phyloP scores from a whole-genome alignment of 2,113 vertebrate genomes.

The Perca fluviatilis region DNA sequence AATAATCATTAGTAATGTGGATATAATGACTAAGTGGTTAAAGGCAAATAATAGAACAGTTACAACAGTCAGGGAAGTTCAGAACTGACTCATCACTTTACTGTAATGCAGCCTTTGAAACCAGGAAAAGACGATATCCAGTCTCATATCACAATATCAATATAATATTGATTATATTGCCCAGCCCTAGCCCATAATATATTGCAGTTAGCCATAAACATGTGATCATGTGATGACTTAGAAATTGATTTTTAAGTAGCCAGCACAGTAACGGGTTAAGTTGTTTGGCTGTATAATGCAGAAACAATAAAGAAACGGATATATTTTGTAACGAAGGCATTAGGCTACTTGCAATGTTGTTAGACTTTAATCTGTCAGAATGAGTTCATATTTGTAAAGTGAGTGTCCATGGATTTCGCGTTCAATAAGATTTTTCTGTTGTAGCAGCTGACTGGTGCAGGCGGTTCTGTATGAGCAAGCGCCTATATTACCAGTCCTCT shows the following conservation, averaged over 20 bases:
- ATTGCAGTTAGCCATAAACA: conserved; percentile 17
- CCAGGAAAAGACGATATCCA: too few species aligned
- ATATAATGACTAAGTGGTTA: too few species aligned
- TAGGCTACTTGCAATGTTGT: neutral
- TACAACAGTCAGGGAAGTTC: too few species aligned
- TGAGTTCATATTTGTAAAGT: neutral
- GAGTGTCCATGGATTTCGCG: neutral
- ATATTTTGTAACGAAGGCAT: neutral
- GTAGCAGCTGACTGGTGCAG: conserved; percentile 16
- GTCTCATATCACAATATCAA: too few species aligned
- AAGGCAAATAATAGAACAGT: too few species aligned
- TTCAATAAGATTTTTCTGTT: conserved; percentile 17
- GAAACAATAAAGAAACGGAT: neutral
- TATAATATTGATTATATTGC: too few species aligned
- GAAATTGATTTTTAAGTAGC: conserved; percentile 19
- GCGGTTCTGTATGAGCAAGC: conserved; percentile 9
- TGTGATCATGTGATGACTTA: conserved; percentile 35
- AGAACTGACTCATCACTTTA: too few species aligned
- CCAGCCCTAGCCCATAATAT: neutral
- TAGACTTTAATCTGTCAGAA: neutral
- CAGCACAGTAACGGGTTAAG: conserved; percentile 1
- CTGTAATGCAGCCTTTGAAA: too few species aligned
- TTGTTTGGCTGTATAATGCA: neutral
- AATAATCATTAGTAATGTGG: too few species aligned
- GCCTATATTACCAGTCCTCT: conserved; percentile 46